phyloP scores from a whole-genome alignment of 2,797 vertebrate species.

The Peromyscus melanophrys region DNA sequence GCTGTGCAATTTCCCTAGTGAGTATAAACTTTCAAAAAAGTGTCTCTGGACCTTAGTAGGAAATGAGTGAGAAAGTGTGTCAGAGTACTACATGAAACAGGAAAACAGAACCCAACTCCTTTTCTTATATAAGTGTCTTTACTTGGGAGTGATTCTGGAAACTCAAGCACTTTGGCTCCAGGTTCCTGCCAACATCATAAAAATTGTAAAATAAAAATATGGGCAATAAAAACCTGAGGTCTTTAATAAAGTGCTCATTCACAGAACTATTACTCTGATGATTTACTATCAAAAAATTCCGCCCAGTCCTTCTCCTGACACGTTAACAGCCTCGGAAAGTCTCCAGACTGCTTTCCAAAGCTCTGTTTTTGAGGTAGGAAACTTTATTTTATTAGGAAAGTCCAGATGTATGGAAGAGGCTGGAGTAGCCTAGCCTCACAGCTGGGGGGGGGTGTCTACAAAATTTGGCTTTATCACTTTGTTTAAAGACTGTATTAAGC shows the following conservation, averaged over 20 bases:
- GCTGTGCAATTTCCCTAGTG: background rate
- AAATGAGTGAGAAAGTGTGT: conserved; percentile 5
- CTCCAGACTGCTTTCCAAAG: conserved; percentile 61
- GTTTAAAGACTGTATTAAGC: background rate
- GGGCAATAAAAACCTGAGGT: conserved; percentile 63
- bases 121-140: conserved; percentile 73
- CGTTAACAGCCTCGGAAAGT: conserved; percentile 1
- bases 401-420: conserved; percentile 8
- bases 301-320: conserved; percentile 61
- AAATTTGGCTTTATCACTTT: background rate
- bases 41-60: conserved; percentile 30
- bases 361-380: conserved; percentile 68
- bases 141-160: conserved; percentile 69
- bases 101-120: conserved; percentile 12
- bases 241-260: conserved; percentile 81
- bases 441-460: background rate
- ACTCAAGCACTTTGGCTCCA: conserved; percentile 50
- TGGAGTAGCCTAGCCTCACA: background rate
- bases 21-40: background rate
- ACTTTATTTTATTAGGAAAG: conserved; percentile 57
- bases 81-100: background rate
- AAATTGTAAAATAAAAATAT: conserved; percentile 71
- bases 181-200: conserved; percentile 76
- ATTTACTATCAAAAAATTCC: conserved; percentile 77
- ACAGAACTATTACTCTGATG: conserved; percentile 59